Base-by-base conservation (phyloP, 37 sponge, comb jelly and placozoan genomes). In the Tethya wilhelma region DNA sequence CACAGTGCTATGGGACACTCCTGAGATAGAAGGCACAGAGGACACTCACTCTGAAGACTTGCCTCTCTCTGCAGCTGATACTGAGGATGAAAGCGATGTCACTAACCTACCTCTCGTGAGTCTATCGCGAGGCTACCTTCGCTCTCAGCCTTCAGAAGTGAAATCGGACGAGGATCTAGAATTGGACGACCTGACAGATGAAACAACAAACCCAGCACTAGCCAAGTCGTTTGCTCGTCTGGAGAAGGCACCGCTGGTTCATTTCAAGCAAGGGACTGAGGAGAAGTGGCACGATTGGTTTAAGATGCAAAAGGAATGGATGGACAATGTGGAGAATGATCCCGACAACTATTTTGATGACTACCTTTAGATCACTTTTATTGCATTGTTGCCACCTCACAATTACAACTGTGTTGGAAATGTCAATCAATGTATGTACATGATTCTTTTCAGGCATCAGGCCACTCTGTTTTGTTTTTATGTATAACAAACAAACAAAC, bases 321-420 rank as follows among this genome's bases (percentile, higher is more conserved):
- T 77, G 59, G 73, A 71, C 36, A 69, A 78, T 37, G 73, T 86
- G 33, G 73, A 73, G 39, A 33, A 63, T 3, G 70, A 77, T 33
- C 72, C 69, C 1, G 71, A 71, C 20, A 78, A 86, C 59, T 86
- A 86, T 38, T 86, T 86, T 72, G 86, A 86, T 71, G 86, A 86
- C 30, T 42, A 59, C 14, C 79, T 86, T 5, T 86, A 71, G 38
- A 3, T 41, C 8, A 28, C 19, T 56, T 26, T 44, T 25, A 58
- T 9, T 72, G 23, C 32, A 45, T 45, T n/a, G 20, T 45, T 19
- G 14, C 14, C 11, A 19, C 17, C 55, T 17, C 55, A 19, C 14
- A 49, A n/a, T n/a, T n/a, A n/a, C n/a, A n/a, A n/a, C n/a, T n/a
- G n/a, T n/a, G n/a, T n/a, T n/a, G n/a, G n/a, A n/a, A n/a, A n/a